Evolutionary conservation across 2,113 vertebrate genomes (phyloP), one percentile per base, ranked within the genome.

Genomic region (Phylloscopus trochilus): DNA sequence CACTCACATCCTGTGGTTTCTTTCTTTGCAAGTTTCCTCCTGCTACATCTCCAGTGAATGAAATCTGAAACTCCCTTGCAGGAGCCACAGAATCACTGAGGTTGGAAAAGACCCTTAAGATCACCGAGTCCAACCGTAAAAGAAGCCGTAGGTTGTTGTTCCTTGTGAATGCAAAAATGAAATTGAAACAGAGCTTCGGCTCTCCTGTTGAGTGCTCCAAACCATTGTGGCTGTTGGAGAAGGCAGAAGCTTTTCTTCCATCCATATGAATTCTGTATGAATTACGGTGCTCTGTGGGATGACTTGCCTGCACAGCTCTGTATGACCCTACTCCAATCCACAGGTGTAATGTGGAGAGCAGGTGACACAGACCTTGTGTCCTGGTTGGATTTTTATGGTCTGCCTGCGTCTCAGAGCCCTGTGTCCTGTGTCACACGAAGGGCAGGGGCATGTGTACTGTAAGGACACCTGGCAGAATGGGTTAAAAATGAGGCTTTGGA

Each of bases 101-200:
- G 13, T 12, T 67, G 56, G 56, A 62, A 78, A 90, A 78, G 74
- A 84, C n/a, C 26, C 35, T 69, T 69, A 56, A 26, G 51, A 37
- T 63, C 30, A 52, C 22, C 0, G 0, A 84, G 27, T 44, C 33
- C 30, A 52, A 28, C 18, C 0, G 0, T 39, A 33, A 62, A 66
- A 77, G 9, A 55, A 66, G 14, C 13, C 37, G 20, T 28, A 52
- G 23, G 15, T 21, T 82, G 27, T 9, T 91, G 76, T 64, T 30
- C 9, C 20, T 26, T 18, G 5, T 14, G 89, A 82, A 69, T 20
- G 13, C 33, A 60, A 83, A 87, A 72, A 35, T 20, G 0, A 74
- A 89, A 74, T 27, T 15, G 22, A 95, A 87, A 18, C 20, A 49
- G 30, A 74, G 47, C 10, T 91, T 87, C 35, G 10, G 30, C 30